Evolutionary conservation across 2,888 invertebrate genomes (phyloP), one percentile per base, ranked within the genome.

Genomic region (Neoascia interrupta): DNA sequence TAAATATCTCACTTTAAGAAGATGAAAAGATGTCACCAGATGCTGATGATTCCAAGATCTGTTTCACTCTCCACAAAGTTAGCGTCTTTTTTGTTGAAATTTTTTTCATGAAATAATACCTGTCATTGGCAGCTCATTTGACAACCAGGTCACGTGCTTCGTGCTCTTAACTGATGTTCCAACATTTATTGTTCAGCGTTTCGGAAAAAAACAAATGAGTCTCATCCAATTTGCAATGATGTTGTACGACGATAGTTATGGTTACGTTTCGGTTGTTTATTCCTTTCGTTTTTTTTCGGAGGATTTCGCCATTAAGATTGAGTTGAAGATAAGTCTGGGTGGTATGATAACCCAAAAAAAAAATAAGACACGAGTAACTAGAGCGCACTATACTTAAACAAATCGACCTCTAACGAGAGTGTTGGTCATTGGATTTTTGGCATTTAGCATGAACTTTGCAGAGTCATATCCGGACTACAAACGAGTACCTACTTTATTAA

Each of bases 111-210:
- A 23, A 47, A 69, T n/a, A 49, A 75, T 43, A 70, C 72, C 76
- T 47, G 72, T 72, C 76, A 76, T 60, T 63, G 61, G n/a, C 28
- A 56, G 37, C 43, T 47, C 37, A 58, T 64, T 76, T 31, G 10
- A 47, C 58, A 76, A 64, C 31, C 76, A 76, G 51, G 72, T 76
- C 76, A 76, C 76, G 76, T 76, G 72, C 64, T 60, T 18, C 43
- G 43, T 19, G n/a, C n/a, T 63, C 72, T 76, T 76, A 72, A 76
- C 76, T 76, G 76, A 76, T 76, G 72, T 66, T 76, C 72, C 76
- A 76, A 60, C 76, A 66, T 76, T 76, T 76, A 76, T 72, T 76
- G 72, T 76, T 64, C 31, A 70, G 72, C 76, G 66, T 76, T 76
- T 72, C 72, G 72, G 51, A 64, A 72, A 58, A 76, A 51, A 72